A percentile compares a stretch with the other conserved stretches of the same genome.
Conservation (phyloP, 2,888 invertebrate genomes). For the Nemotelus pantherinus region DNA sequence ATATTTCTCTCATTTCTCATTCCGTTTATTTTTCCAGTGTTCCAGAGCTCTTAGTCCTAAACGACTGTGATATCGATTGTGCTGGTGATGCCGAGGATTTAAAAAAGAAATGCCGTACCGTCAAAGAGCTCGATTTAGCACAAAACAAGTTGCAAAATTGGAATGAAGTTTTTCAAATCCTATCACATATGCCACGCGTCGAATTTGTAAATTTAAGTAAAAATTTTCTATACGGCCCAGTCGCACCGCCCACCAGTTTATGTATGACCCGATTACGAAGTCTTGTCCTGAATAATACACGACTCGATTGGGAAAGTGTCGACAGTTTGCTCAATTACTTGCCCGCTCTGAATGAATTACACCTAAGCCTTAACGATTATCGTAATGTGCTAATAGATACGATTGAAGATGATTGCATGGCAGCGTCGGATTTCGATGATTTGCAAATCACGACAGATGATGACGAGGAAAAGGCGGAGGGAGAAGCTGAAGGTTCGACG, state of each 20-base stretch:
- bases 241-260: slow-evolving; percentile 65
- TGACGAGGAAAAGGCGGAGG: slow-evolving; percentile 52
- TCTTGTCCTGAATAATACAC: slow-evolving; percentile 88
- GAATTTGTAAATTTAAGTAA: slow-evolving; percentile 93
- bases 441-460: slow-evolving; percentile 50
- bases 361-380: slow-evolving; percentile 91
- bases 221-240: slow-evolving; percentile 80
- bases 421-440: slow-evolving; percentile 51
- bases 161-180: slow-evolving; percentile 89
- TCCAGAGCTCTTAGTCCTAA: slow-evolving; percentile 85
- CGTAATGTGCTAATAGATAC: slow-evolving; percentile 76
- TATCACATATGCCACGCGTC: slow-evolving; percentile 87
- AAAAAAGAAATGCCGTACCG: slow-evolving; percentile 84
- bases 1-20: neutral
- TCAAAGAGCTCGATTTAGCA: slow-evolving; percentile 93
- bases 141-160: slow-evolving; percentile 90
- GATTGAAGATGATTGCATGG: slow-evolving; percentile 54
- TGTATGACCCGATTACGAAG: slow-evolving; percentile 73
- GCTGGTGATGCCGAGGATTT: slow-evolving; percentile 85
- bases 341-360: slow-evolving; percentile 87
- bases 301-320: slow-evolving; percentile 85
- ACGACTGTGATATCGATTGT: slow-evolving; percentile 90
- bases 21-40: slow-evolving; percentile 66
- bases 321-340: slow-evolving; percentile 78
- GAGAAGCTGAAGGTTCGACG: slow-evolving; percentile 15